phyloP scores from a whole-genome alignment of 2,113 vertebrate genomes.

The Sardina pilchardus region DNA sequence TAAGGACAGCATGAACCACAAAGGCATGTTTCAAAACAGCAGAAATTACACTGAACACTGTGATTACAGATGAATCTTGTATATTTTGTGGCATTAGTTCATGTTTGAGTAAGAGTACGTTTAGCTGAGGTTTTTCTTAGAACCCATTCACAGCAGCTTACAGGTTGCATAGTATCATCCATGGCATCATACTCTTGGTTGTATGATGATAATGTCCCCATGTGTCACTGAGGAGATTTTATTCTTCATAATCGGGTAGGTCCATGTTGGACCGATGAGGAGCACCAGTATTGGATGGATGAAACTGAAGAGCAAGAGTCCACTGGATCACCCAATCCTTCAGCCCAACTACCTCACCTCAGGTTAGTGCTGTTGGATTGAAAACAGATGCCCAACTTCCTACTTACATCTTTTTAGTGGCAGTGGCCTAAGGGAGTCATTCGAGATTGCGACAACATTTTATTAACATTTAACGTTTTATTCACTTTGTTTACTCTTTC shows the following conservation, averaged over 20 bases:
- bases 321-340: constrained; percentile 84
- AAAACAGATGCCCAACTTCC: too few species aligned
- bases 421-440: background rate
- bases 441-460: background rate
- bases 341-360: constrained; percentile 94
- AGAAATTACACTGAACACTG: too few species aligned
- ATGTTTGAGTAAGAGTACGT: too few species aligned
- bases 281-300: constrained; percentile 87
- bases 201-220: background rate
- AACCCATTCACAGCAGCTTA: too few species aligned
- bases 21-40: too few species aligned
- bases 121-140: too few species aligned
- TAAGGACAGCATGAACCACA: too few species aligned
- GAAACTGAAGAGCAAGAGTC: constrained; percentile 84
- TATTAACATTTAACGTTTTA: too few species aligned
- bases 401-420: too few species aligned
- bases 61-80: too few species aligned
- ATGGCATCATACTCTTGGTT: background rate
- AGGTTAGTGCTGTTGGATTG: constrained; percentile 69
- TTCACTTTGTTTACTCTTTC: background rate
- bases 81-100: too few species aligned
- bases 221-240: background rate
- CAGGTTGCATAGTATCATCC: background rate
- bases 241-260: constrained; percentile 67
- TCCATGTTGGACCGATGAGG: constrained; percentile 92